Evolutionary conservation across 2,888 invertebrate genomes (phyloP), one percentile per base, ranked within the genome.

Genomic region (Plebejus melissa): DNA sequence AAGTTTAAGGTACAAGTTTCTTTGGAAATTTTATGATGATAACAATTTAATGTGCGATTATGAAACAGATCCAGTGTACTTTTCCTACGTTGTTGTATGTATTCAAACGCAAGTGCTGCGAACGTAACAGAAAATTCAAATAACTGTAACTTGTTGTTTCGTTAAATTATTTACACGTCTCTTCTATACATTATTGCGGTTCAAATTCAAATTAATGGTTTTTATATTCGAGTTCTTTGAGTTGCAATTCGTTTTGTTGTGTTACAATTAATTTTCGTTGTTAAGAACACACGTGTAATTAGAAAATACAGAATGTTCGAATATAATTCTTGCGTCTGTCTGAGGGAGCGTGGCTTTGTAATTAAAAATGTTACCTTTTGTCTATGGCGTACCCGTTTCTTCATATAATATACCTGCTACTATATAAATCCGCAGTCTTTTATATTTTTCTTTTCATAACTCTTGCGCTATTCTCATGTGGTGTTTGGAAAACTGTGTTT

Each of bases 241-340:
- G 86, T 86, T 84, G 80, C 82, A 82, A 82, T 83, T 84, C 85
- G 85, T 90, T 88, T 88, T 85, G 87, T 87, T 81, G 80, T 83
- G 82, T 85, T 85, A 85, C 82, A 88, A 89, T 87, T 88, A 90
- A 90, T 89, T 89, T 87, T 86, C 87, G 87, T 88, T 90, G 87
- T 89, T 84, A 85, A 83, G 80, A 83, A 86, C 84, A 85, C 86
- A 87, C 85, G 85, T 89, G 87, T 89, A 88, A 90, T 90, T 89
- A 87, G 86, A 89, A 88, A 85, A 83, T 81, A 84, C 80, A 81
- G 82, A 83, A 79, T 80, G 81, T 84, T 85, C 86, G 85, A 84
- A 86, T 85, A 86, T 84, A 82, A 81, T 84, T 83, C 82, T 82
- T 80, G 81, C 82, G 82, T 81, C 80, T 81, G 82, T 82, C 79